Percentiles rank a stretch among this genome's conserved stretches.
phyloP scores from a whole-genome alignment of 2,797 vertebrate genomes.

The Uromys caudimaculatus region DNA sequence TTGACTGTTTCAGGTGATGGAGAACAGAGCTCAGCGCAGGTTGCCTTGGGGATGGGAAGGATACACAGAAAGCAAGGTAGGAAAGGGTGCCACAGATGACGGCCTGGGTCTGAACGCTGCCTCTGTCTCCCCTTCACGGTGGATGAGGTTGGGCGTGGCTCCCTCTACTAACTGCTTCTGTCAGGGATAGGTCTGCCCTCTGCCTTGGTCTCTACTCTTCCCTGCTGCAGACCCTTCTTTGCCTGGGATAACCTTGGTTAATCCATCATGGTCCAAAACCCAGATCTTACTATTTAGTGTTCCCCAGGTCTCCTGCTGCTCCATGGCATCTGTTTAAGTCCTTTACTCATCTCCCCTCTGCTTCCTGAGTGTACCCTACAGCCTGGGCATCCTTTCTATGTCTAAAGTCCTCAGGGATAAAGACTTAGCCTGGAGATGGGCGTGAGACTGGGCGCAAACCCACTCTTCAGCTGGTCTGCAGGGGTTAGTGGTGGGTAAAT shows the following conservation, averaged over 20 bases:
- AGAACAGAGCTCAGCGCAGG: background rate
- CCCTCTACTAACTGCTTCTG: fast-evolving
- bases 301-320: background rate
- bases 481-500: background rate
- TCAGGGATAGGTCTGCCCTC: background rate
- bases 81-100: background rate
- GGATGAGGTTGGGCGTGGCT: background rate
- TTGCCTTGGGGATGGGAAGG: background rate
- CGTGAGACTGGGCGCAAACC: background rate
- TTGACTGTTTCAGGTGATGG: background rate
- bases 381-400: background rate
- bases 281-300: background rate
- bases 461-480: background rate
- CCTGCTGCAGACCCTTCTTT: background rate
- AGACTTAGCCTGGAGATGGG: background rate
- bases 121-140: background rate
- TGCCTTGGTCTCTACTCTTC: background rate
- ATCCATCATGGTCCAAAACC: background rate
- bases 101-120: background rate
- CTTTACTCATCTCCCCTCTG: fast-evolving
- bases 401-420: background rate
- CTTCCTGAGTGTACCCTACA: background rate
- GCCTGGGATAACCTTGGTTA: background rate
- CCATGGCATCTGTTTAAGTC: background rate
- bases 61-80: background rate